These are phyloP conservation scores for Macroglossus sobrinus DNA, from an alignment of 2,113 vertebrate genomes.

Conservation along the genomic window DNA sequence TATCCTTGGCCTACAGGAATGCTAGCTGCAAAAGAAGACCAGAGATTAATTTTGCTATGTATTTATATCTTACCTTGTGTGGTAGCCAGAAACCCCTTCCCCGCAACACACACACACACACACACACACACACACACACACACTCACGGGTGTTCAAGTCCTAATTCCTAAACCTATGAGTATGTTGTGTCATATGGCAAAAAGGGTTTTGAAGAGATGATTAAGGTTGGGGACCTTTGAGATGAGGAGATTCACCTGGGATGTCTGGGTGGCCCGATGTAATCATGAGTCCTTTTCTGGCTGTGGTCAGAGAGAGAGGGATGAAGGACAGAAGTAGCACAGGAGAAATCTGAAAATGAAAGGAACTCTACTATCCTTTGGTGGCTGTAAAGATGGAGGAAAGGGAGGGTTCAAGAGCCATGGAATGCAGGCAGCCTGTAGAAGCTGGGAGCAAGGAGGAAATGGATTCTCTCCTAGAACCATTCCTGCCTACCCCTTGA, in stretches of 20 bases:
- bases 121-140: no score
- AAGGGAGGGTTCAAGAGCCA: neutral
- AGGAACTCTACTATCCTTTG: neutral
- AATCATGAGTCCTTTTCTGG: neutral
- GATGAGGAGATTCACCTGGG: neutral
- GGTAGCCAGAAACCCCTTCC: neutral
- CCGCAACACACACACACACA: neutral
- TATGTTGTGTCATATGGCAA: neutral
- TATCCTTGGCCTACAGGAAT: neutral
- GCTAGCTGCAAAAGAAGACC: neutral
- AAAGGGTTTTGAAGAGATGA: neutral
- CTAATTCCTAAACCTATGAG: neutral
- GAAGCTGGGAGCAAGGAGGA: neutral
- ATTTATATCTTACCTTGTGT: neutral
- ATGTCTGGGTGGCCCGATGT: neutral
- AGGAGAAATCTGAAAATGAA: neutral
- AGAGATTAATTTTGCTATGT: neutral
- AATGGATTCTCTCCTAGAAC: neutral
- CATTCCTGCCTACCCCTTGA: neutral
- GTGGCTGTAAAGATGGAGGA: neutral
- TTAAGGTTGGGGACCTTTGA: neutral
- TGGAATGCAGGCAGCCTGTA: neutral
- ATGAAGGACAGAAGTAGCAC: neutral
- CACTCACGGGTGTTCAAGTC: no score
- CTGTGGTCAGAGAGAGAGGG: neutral